Evolutionary conservation across 1,140 invertebrate genomes (phyloP).

Genomic region (Eufriesea mexicana): DNA sequence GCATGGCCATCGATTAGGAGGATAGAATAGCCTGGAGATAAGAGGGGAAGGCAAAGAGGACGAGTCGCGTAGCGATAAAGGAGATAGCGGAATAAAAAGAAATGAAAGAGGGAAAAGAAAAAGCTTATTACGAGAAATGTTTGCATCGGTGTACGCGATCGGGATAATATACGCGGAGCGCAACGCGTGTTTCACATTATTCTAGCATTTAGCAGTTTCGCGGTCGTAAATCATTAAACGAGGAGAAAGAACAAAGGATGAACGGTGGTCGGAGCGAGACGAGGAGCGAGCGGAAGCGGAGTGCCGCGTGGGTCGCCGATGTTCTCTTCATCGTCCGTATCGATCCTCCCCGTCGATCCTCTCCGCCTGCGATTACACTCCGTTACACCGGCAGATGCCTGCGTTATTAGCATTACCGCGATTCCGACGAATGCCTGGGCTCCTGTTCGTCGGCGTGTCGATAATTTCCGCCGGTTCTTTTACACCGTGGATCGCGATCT

Average conservation of each 20-base stretch:
- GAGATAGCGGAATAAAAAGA: no score
- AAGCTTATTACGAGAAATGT: neutral
- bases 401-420: constrained; percentile 35
- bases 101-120: neutral
- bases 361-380: constrained; percentile 7
- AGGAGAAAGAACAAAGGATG: neutral
- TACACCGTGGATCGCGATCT: neutral
- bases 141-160: neutral
- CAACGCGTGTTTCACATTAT: constrained; percentile 4
- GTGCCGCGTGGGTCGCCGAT: neutral
- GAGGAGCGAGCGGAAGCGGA: neutral
- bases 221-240: constrained; percentile 31
- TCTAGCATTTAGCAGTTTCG: constrained; percentile 11
- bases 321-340: neutral
- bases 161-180: neutral
- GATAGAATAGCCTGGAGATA: neutral
- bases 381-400: neutral
- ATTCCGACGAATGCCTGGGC: neutral
- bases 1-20: neutral
- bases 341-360: neutral
- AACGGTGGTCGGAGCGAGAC: no score
- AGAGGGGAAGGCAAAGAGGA: no score
- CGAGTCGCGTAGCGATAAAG: neutral
- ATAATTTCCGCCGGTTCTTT: constrained; percentile 20
- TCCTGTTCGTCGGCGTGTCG: constrained; percentile 7